Evolutionary conservation across 2,113 vertebrate genomes (phyloP), one percentile per base, ranked within the genome.

Genomic region (Chloroceryle aenea): DNA sequence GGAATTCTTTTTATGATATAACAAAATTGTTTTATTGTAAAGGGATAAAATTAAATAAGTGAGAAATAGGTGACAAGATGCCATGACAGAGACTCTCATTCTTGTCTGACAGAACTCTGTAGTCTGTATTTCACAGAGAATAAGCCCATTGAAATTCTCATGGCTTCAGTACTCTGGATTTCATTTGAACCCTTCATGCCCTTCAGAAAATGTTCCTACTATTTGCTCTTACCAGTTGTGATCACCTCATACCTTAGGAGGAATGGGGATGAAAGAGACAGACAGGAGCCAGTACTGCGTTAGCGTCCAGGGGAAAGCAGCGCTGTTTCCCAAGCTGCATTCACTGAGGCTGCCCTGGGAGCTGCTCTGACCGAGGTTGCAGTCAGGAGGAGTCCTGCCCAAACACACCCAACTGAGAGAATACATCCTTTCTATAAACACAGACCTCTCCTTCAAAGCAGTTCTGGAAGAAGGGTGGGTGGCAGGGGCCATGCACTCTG

Each of bases 11-110:
- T 56, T 32, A 73, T 58, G 73, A 40, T 36, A 23, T 36, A 38
- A 63, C 5, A 52, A 63, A 67, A 50, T 12, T 13, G 5, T 21
- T 69, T 40, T 10, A 19, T 34, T 72, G 48, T 9, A 55, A 50
- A 77, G 8, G 6, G 11, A 7, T 13, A 50, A 48, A 87, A 36
- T 2, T 12, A 76, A 58, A 32, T 36, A 53, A 36, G 5, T 38
- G 8, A 76, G 17, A 67, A 87, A 40, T 11, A 36, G 9, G 11
- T n/a, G 20, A 74, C 20, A 63, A 53, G 21, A 25, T 68, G 36
- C 16, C 8, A 34, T 0, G 0, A 30, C 19, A 10, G 12, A 21
- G n/a, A n/a, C 10, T 72, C 45, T 47, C 3, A 0, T 18, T 50
- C 50, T 66, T 48, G 5, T 43, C 34, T 64, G n/a, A 21, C 13